Conservation (phyloP, 2,113 vertebrate genomes). For the Grammomys surdaster region DNA sequence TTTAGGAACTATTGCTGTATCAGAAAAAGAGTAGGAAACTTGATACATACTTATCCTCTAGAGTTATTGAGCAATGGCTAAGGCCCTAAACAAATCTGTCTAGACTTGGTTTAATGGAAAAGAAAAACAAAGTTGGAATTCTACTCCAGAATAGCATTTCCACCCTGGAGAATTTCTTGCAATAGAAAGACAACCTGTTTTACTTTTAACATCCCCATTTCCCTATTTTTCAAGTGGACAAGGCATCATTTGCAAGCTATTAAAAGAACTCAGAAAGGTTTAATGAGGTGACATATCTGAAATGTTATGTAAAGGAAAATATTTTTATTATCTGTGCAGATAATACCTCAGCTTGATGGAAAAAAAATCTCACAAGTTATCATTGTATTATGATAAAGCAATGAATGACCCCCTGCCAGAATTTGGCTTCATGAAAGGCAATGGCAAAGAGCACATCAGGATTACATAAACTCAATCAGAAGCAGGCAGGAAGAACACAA, state of each 20-base stretch:
- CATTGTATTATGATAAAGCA: slow-evolving; percentile 78
- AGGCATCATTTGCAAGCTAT: slow-evolving; percentile 73
- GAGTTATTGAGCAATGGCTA: neutral
- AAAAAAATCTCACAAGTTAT: slow-evolving; percentile 65
- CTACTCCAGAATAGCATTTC: neutral
- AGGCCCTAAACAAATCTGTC: slow-evolving; percentile 14
- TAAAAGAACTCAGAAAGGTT: slow-evolving; percentile 60
- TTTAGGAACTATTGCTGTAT: slow-evolving; percentile 20
- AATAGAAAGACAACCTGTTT: slow-evolving; percentile 18
- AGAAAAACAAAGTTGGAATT: slow-evolving; percentile 23
- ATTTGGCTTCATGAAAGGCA: slow-evolving; percentile 77
- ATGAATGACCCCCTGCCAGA: slow-evolving; percentile 77
- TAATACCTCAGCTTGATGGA: slow-evolving; percentile 75
- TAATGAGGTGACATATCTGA: slow-evolving; percentile 79
- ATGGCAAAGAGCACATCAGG: slow-evolving; percentile 70
- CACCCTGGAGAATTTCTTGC: neutral
- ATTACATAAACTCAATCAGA: slow-evolving; percentile 80
- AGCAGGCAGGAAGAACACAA: slow-evolving; percentile 77
- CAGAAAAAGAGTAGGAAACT: neutral
- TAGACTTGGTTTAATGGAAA: slow-evolving; percentile 3
- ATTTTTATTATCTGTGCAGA: slow-evolving; percentile 78
- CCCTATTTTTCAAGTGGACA: slow-evolving; percentile 57
- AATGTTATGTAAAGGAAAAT: slow-evolving; percentile 79
- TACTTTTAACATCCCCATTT: slow-evolving; percentile 25
- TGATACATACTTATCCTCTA: neutral